Percentiles rank a stretch among this genome's conserved stretches.
Conservation (phyloP, 2,797 vertebrate genomes). For the Corythornis leucogaster region DNA sequence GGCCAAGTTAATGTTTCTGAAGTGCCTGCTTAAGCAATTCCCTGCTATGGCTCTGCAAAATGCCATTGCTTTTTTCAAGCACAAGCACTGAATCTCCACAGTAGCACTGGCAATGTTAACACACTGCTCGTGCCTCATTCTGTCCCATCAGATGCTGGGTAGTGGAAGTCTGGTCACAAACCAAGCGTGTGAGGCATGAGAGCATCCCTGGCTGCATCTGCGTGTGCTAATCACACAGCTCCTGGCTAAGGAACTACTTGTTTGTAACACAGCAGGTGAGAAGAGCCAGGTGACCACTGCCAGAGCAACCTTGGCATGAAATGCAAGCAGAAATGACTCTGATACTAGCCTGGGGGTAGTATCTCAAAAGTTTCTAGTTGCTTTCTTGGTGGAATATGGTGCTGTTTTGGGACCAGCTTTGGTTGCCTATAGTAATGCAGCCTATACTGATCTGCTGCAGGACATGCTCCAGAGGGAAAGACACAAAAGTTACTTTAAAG, state of each 20-base stretch:
- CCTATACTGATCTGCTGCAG: not conserved
- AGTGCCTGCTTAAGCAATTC: not conserved
- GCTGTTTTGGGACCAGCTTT: not conserved
- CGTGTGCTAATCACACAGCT: not conserved
- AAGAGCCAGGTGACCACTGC: not conserved
- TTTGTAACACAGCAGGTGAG: not conserved
- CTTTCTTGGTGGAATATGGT: not conserved
- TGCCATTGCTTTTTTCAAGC: not conserved
- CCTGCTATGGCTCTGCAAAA: not conserved
- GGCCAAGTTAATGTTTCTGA: constrained; percentile 23
- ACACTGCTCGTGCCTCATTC: not conserved
- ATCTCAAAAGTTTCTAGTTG: not conserved
- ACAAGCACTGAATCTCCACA: not conserved
- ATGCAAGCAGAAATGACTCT: not conserved
- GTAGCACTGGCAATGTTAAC: not conserved
- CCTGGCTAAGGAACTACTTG: not conserved
- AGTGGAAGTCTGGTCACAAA: not conserved
- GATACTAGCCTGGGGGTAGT: not conserved
- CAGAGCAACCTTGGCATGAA: not conserved
- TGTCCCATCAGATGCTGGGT: not conserved
- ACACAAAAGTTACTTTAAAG: not conserved
- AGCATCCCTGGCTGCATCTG: not conserved
- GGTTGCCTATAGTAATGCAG: not conserved
- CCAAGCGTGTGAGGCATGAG: not conserved
- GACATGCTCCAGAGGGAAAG: not conserved